Evolutionary conservation across 1,140 invertebrate genomes (phyloP).

Genomic region (Adelges cooleyi): DNA sequence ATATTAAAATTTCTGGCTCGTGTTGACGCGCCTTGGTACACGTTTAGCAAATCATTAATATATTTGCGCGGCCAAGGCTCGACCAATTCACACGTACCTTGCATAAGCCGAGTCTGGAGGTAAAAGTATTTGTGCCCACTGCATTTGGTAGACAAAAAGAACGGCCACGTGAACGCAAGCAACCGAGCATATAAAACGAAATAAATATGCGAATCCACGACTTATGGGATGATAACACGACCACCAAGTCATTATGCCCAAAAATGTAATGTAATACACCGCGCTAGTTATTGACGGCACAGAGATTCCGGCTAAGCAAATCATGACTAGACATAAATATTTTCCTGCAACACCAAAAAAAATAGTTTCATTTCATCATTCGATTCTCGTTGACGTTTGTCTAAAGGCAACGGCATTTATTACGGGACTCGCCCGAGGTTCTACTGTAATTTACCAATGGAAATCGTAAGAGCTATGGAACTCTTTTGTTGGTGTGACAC

Average conservation of each 20-base stretch:
- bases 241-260: slow-evolving; percentile 78
- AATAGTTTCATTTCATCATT: too few relatives aligned
- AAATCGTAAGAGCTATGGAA: slow-evolving; percentile 8
- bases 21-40: too few relatives aligned
- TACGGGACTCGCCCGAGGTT: background rate
- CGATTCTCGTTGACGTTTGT: too few relatives aligned
- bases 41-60: too few relatives aligned
- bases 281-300: slow-evolving; percentile 64
- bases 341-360: slow-evolving; percentile 48
- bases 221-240: slow-evolving; percentile 62
- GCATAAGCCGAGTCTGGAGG: slow-evolving; percentile 54
- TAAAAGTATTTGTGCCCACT: slow-evolving; percentile 63
- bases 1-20: background rate
- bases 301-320: slow-evolving; percentile 66
- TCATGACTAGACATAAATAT: slow-evolving; percentile 53
- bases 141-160: slow-evolving; percentile 76
- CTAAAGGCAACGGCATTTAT: background rate
- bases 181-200: slow-evolving; percentile 58
- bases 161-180: slow-evolving; percentile 61
- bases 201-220: slow-evolving; percentile 58
- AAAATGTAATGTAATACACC: slow-evolving; percentile 77
- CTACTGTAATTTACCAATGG: slow-evolving; percentile 20
- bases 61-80: too few relatives aligned
- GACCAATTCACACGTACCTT: slow-evolving; percentile 43
- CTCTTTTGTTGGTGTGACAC: slow-evolving; percentile 33